These are phyloP conservation scores for Chelidonichthys spinosus DNA, from an alignment of 2,797 vertebrate species.

Conservation along the genomic window DNA sequence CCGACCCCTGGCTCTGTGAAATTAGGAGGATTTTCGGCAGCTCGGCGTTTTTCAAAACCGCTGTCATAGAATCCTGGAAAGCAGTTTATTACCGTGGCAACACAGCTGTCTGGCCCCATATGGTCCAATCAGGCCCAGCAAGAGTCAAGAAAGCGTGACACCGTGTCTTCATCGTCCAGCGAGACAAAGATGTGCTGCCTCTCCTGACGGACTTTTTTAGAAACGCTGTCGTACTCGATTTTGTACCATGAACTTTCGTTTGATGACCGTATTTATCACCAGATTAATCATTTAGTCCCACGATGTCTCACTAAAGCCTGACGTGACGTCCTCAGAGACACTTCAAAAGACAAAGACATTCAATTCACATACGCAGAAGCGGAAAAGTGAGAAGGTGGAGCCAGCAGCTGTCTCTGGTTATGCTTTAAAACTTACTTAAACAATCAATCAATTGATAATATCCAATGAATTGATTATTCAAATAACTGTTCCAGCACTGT, in stretches of 20 bases:
- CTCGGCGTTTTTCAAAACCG: slow-evolving; percentile 63
- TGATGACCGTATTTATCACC: background rate
- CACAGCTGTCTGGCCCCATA: slow-evolving; percentile 74
- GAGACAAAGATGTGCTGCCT: slow-evolving; percentile 27
- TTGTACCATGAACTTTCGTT: background rate
- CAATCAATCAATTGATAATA: background rate
- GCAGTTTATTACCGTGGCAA: slow-evolving; percentile 70
- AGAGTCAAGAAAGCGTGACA: slow-evolving; percentile 48
- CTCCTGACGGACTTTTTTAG: slow-evolving; percentile 13
- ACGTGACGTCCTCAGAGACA: background rate
- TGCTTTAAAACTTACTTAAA: background rate
- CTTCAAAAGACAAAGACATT: background rate
- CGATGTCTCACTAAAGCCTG: background rate
- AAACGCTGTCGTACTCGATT: background rate
- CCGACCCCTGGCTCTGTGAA: slow-evolving; percentile 78
- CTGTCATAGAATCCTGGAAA: slow-evolving; percentile 71
- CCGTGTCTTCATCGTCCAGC: slow-evolving; percentile 50
- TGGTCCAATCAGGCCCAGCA: slow-evolving; percentile 38
- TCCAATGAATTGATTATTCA: background rate
- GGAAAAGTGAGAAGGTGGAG: background rate
- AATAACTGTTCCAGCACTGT: too few relatives aligned
- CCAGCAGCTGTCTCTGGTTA: background rate
- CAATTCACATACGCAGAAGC: background rate
- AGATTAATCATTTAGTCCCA: background rate
- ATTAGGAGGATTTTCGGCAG: slow-evolving; percentile 77